A percentile compares a stretch with the other conserved stretches of the same genome.
phyloP scores from a whole-genome alignment of 2,113 vertebrate species.

The Procavia capensis region DNA sequence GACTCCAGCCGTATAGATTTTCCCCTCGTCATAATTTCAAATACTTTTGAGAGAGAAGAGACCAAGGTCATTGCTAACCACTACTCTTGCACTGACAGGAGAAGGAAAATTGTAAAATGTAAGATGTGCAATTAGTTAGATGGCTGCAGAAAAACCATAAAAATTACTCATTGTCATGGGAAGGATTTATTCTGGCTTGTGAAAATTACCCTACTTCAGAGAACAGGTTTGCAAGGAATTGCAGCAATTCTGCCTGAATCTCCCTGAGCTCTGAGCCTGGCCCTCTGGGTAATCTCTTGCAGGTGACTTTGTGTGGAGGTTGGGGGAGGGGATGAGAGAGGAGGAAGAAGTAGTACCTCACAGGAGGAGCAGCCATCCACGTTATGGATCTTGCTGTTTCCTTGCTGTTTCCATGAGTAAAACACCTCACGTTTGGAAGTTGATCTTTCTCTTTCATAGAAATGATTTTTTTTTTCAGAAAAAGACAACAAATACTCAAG shows the following conservation, averaged over 20 bases:
- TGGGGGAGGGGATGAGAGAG: not conserved
- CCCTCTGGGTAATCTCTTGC: not conserved
- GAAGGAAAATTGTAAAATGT: constrained; percentile 57
- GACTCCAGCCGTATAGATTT: not conserved
- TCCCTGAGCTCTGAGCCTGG: not conserved
- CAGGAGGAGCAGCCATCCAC: not conserved
- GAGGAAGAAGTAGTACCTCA: not conserved
- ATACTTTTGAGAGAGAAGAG: constrained; percentile 39
- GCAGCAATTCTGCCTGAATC: constrained; percentile 5
- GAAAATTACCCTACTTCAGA: constrained; percentile 63
- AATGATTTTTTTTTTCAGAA: not conserved
- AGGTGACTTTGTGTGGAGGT: not conserved
- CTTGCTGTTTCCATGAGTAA: not conserved
- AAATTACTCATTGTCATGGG: constrained; percentile 66
- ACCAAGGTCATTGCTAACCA: constrained; percentile 56
- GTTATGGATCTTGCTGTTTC: not conserved
- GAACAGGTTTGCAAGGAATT: constrained; percentile 58
- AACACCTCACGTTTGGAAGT: not conserved
- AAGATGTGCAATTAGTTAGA: constrained; percentile 70
- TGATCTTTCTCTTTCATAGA: not conserved
- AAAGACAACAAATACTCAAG: not conserved
- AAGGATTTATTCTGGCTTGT: constrained; percentile 76
- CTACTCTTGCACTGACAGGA: constrained; percentile 13
- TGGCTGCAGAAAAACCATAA: constrained; percentile 74
- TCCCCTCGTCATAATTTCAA: not conserved